Evolutionary conservation across 1,140 invertebrate species (phyloP).

Genomic region (Macrotrachela quadricornifera): DNA sequence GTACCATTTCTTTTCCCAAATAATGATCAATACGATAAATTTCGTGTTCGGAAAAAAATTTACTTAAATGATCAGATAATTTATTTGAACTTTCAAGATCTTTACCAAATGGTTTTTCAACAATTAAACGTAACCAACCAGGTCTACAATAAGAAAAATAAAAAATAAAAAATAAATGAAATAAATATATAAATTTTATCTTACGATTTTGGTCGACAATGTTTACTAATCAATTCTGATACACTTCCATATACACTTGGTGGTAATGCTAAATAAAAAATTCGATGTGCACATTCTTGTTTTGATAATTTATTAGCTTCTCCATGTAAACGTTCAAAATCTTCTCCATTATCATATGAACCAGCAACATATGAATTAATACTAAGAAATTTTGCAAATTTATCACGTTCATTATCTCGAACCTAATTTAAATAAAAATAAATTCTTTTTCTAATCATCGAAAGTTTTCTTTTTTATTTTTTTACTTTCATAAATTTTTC

Average conservation of each 20-base stretch:
- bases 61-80: constrained; percentile 62
- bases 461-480: too few relatives aligned
- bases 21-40: constrained; percentile 97
- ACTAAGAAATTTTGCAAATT: constrained; percentile 8
- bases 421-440: constrained; percentile 55
- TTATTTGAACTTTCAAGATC: constrained; percentile 62
- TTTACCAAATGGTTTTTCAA: constrained; percentile 94
- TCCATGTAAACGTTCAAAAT: constrained; percentile 57
- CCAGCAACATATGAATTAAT: constrained; percentile 62
- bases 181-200: too few relatives aligned
- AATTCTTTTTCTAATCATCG: constrained; percentile 35
- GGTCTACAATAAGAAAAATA: too few relatives aligned
- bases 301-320: constrained; percentile 37
- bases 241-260: constrained; percentile 76
- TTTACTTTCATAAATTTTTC: too few relatives aligned
- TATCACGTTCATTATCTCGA: constrained; percentile 11
- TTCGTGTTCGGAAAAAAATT: constrained; percentile 77
- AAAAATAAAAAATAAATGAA: background rate
- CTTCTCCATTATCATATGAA: constrained; percentile 52
- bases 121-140: constrained; percentile 72
- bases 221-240: constrained; percentile 58
- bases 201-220: constrained; percentile 60
- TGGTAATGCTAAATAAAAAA: constrained; percentile 91
- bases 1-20: constrained; percentile 99
- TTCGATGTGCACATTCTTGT: constrained; percentile 41